These are phyloP conservation scores for Acrocephalus arundinaceus DNA, from an alignment of 2,113 vertebrate genomes.

Conservation along the genomic window DNA sequence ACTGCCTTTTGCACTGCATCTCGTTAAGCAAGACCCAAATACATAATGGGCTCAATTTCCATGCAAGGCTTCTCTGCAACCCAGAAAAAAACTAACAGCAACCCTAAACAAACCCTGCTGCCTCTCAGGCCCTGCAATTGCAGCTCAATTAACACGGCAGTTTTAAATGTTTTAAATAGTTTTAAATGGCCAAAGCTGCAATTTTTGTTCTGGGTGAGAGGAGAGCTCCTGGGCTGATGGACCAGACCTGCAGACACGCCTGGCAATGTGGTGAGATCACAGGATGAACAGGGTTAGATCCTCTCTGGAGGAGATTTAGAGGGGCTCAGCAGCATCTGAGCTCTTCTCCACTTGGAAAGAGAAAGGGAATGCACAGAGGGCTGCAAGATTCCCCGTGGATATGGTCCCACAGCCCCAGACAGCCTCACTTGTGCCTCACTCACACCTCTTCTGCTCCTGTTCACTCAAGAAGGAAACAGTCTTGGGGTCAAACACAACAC, in stretches of 20 bases:
- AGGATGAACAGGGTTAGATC: rapidly evolving
- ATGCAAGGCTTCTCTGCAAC: constrained; percentile 44
- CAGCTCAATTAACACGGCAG: background rate
- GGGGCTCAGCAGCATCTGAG: background rate
- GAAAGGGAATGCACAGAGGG: background rate
- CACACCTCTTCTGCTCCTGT: background rate
- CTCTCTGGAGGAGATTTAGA: background rate
- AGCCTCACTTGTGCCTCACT: no score
- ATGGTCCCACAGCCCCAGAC: background rate
- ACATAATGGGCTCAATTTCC: constrained; percentile 70
- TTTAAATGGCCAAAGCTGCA: background rate
- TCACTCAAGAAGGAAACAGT: background rate
- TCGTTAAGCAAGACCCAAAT: constrained; percentile 74
- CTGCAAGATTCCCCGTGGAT: background rate
- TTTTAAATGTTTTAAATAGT: background rate
- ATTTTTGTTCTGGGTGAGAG: background rate
- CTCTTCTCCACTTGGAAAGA: background rate
- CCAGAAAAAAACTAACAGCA: constrained; percentile 43
- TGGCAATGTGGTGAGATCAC: background rate
- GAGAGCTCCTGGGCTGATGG: background rate
- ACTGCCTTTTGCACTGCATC: constrained; percentile 57
- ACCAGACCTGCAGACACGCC: background rate
- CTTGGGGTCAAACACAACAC: background rate
- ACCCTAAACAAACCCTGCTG: constrained; percentile 27
- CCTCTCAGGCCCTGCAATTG: constrained; percentile 1